A percentile compares a stretch with the other conserved stretches of the same genome.
phyloP scores from a whole-genome alignment of 2,888 invertebrate species.

The Ochlodes sylvanus region DNA sequence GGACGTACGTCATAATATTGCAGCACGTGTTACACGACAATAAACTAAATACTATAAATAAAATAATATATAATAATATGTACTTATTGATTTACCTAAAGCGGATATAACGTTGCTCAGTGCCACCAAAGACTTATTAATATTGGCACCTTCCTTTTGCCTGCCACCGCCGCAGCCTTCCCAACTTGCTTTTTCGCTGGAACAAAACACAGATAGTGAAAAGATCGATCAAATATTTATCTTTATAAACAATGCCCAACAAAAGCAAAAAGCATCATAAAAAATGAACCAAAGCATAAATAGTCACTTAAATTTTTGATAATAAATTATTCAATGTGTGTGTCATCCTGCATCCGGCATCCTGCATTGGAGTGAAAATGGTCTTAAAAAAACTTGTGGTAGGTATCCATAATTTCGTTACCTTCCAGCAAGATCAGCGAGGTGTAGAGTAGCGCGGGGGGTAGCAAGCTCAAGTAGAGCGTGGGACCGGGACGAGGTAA shows the following conservation, averaged over 20 bases:
- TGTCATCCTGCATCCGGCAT: too few species aligned
- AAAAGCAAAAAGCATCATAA: too few species aligned
- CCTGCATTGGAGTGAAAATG: too few species aligned
- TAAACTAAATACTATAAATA: too few species aligned
- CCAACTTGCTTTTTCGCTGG: slow-evolving; percentile 88
- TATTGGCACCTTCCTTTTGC: slow-evolving; percentile 88
- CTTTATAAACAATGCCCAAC: too few species aligned
- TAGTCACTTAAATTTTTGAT: too few species aligned
- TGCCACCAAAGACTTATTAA: slow-evolving; percentile 92
- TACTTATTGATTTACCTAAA: slow-evolving; percentile 85
- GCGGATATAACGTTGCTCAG: slow-evolving; percentile 93
- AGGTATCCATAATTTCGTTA: slow-evolving; percentile 39
- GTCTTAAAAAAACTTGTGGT: too few species aligned
- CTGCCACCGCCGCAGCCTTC: slow-evolving; percentile 90
- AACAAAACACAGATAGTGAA: slow-evolving; percentile 42
- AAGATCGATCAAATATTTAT: too few species aligned
- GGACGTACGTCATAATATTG: not conserved
- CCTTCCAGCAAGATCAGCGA: slow-evolving; percentile 81
- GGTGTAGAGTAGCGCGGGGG: slow-evolving; percentile 85
- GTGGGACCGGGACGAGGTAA: slow-evolving; percentile 89
- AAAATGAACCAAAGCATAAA: too few species aligned
- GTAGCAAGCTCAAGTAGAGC: slow-evolving; percentile 88
- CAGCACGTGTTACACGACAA: too few species aligned
- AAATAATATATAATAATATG: too few species aligned
- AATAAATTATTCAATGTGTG: too few species aligned